These are phyloP conservation scores for Ypsolopha scabrella DNA, from an alignment of 2,888 invertebrate genomes.

Conservation along the genomic window DNA sequence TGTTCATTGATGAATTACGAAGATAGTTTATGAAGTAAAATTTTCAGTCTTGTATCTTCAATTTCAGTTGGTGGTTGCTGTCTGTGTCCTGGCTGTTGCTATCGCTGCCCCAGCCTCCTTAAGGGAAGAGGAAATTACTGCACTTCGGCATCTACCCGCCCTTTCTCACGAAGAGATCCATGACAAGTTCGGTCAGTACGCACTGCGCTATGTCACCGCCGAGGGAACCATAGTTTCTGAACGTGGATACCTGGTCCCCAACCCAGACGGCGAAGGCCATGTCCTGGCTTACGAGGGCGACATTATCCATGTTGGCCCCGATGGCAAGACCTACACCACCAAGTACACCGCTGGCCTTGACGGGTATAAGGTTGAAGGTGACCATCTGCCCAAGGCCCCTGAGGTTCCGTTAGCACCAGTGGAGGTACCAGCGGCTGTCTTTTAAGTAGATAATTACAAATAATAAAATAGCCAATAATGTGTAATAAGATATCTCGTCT, in stretches of 20 bases:
- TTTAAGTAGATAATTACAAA: too few relatives aligned
- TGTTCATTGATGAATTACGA: too few relatives aligned
- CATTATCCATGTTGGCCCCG: conserved; percentile 32
- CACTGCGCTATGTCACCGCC: conserved; percentile 37
- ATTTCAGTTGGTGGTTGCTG: background rate
- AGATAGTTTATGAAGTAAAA: too few relatives aligned
- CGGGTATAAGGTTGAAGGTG: conserved; percentile 28
- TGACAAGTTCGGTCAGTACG: conserved; percentile 34
- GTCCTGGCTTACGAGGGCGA: conserved; percentile 37
- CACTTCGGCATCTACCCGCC: conserved; percentile 22
- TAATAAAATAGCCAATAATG: too few relatives aligned
- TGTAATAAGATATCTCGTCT: too few relatives aligned
- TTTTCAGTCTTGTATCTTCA: background rate
- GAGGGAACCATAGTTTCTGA: conserved; percentile 36
- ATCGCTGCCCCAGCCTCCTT: background rate
- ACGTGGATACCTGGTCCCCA: conserved; percentile 33
- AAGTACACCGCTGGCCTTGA: conserved; percentile 37
- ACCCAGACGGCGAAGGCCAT: conserved; percentile 20
- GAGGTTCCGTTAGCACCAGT: background rate
- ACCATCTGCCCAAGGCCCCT: conserved; percentile 24
- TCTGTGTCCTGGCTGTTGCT: background rate
- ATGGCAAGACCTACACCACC: conserved; percentile 38
- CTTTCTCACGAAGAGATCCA: conserved; percentile 31
- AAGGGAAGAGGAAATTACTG: background rate
- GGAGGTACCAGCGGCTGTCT: too few relatives aligned